Evolutionary conservation across 1,140 invertebrate genomes (phyloP).

Genomic region (Philotrypesis tridentata): DNA sequence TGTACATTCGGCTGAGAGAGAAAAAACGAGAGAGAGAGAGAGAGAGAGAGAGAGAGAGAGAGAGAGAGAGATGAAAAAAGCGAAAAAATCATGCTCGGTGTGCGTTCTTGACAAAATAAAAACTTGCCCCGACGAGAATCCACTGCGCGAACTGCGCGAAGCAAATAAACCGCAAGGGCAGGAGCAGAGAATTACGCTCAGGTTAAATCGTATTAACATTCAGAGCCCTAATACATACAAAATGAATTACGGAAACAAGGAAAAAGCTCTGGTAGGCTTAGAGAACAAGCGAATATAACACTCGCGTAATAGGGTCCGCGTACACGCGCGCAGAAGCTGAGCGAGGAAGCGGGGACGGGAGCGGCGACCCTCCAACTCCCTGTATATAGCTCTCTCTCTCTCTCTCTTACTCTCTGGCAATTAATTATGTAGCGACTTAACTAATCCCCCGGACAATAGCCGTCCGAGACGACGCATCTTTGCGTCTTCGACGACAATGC

Average conservation of each 20-base stretch:
- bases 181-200: background rate
- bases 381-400: too few relatives aligned
- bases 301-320: background rate
- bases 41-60: too few relatives aligned
- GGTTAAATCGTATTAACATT: background rate
- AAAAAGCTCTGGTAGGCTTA: background rate
- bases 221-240: background rate
- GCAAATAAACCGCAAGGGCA: background rate
- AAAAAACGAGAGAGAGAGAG: too few relatives aligned
- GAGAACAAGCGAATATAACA: background rate
- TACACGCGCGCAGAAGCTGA: background rate
- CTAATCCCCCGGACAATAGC: slow-evolving; percentile 65
- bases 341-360: background rate
- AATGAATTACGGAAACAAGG: background rate
- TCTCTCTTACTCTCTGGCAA: slow-evolving; percentile 55
- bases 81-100: too few relatives aligned
- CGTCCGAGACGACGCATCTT: slow-evolving; percentile 52
- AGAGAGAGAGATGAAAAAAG: too few relatives aligned
- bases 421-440: slow-evolving; percentile 68
- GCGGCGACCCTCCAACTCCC: background rate
- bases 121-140: background rate
- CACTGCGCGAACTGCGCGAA: too few relatives aligned
- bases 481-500: slow-evolving; percentile 67
- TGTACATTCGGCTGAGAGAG: background rate
- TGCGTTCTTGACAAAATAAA: background rate